A percentile compares a stretch with the other conserved stretches of the same genome.
phyloP scores from a whole-genome alignment of 2,797 vertebrate genomes.

The Hemibagrus guttatus region DNA sequence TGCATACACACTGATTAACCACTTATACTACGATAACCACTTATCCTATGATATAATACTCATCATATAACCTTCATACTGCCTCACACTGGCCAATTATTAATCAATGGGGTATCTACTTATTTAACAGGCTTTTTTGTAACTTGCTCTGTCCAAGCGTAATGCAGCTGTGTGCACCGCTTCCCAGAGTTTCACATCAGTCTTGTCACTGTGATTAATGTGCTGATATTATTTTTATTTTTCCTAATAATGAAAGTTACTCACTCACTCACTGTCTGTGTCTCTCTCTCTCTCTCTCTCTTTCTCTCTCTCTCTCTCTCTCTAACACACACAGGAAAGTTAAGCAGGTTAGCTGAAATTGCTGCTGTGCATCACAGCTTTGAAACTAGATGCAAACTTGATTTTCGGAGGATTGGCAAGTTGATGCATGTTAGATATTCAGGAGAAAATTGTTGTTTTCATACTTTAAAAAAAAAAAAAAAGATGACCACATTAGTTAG shows the following conservation, averaged over 20 bases:
- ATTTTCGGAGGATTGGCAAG: neutral
- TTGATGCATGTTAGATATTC: neutral
- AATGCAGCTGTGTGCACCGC: slow-evolving; percentile 15
- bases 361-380: neutral
- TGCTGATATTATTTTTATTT: slow-evolving; percentile 34
- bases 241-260: slow-evolving; percentile 38
- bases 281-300: too few species aligned
- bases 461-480: neutral
- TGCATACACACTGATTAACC: neutral
- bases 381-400: neutral
- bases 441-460: neutral
- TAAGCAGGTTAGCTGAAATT: slow-evolving; percentile 12
- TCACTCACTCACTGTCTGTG: neutral
- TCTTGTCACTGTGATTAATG: slow-evolving; percentile 54
- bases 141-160: slow-evolving; percentile 27
- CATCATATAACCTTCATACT: neutral
- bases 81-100: slow-evolving; percentile 26
- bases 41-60: neutral
- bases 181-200: slow-evolving; percentile 39
- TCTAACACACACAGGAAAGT: neutral
- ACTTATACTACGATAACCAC: neutral
- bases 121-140: neutral
- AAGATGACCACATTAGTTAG: neutral
- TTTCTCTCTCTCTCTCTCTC: neutral
- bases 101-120: slow-evolving; percentile 18